Conservation (phyloP, 2,888 invertebrate species). For the Ormyrus pomaceus region DNA sequence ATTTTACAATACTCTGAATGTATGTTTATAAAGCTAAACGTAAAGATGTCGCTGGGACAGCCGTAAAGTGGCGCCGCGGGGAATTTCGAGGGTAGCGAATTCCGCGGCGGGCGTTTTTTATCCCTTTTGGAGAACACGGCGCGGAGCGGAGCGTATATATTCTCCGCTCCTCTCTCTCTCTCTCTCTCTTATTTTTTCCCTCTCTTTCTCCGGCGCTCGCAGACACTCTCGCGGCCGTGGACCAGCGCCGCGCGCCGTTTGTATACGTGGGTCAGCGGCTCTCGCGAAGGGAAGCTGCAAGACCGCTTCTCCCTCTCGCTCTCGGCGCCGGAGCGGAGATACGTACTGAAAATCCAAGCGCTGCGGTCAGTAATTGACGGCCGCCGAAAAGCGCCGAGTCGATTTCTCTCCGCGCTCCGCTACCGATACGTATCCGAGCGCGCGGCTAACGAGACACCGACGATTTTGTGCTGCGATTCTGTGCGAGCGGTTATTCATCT, state of each 20-base stretch:
- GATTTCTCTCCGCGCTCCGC: neutral
- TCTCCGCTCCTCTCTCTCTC: slow-evolving; percentile 7
- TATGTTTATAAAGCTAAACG: neutral
- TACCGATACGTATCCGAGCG: too few relatives aligned
- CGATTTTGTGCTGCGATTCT: too few relatives aligned
- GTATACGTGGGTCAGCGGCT: slow-evolving; percentile 47
- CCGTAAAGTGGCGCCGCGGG: slow-evolving; percentile 18
- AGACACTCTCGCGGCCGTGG: neutral
- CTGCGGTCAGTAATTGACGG: slow-evolving; percentile 9
- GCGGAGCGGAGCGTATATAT: neutral
- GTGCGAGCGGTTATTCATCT: too few relatives aligned
- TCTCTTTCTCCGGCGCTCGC: neutral
- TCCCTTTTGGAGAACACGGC: slow-evolving; percentile 33
- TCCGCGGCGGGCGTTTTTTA: slow-evolving; percentile 34
- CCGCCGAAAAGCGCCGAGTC: slow-evolving; percentile 13
- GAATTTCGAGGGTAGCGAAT: slow-evolving; percentile 16
- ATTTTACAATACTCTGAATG: too few relatives aligned
- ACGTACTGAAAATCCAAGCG: neutral
- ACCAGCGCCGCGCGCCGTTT: slow-evolving; percentile 16
- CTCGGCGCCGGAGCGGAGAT: slow-evolving; percentile 6
- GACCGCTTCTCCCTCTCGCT: neutral
- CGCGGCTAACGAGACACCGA: too few relatives aligned
- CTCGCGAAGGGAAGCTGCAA: slow-evolving; percentile 38
- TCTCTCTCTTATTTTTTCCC: slow-evolving; percentile 8
- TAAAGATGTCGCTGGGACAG: slow-evolving; percentile 9